A percentile compares a stretch with the other conserved stretches of the same genome.
Evolutionary conservation across 2,888 invertebrate species (phyloP).

Genomic region (Lasioglossum villosulum): DNA sequence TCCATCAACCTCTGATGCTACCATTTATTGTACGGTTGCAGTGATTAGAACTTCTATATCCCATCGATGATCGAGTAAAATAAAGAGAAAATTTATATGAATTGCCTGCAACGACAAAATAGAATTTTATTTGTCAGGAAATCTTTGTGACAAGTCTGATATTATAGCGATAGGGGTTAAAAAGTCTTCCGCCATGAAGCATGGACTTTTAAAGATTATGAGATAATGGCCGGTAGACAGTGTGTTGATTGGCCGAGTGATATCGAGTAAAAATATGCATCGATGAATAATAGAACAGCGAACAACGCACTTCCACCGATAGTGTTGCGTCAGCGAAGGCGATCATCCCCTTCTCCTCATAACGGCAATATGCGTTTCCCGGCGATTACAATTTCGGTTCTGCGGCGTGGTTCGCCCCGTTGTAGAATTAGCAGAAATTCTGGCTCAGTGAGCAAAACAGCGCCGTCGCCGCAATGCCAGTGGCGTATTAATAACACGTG

Average conservation of each 20-base stretch:
- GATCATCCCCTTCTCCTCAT: constrained; percentile 36
- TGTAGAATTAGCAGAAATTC: constrained; percentile 76
- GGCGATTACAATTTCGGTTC: constrained; percentile 75
- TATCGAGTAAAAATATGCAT: constrained; percentile 40
- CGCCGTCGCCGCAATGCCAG: constrained; percentile 60
- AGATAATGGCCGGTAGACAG: background rate
- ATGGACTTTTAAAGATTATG: background rate
- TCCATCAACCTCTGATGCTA: background rate
- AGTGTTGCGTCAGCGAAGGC: constrained; percentile 49
- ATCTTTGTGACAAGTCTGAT: no score
- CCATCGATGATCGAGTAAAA: background rate
- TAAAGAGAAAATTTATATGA: background rate
- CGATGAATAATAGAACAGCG: constrained; percentile 25
- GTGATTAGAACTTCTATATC: background rate
- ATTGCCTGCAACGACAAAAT: no score
- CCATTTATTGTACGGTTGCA: background rate
- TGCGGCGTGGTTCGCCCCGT: constrained; percentile 69
- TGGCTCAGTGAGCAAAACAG: constrained; percentile 73
- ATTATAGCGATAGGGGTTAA: no score
- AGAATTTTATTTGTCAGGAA: no score
- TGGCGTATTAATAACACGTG: constrained; percentile 73
- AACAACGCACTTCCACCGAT: constrained; percentile 54
- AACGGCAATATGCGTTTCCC: constrained; percentile 69
- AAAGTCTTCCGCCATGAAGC: background rate
- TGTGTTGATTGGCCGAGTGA: constrained; percentile 43